Conservation (phyloP, 2,797 vertebrate genomes). For the Phalanger gymnotis region DNA sequence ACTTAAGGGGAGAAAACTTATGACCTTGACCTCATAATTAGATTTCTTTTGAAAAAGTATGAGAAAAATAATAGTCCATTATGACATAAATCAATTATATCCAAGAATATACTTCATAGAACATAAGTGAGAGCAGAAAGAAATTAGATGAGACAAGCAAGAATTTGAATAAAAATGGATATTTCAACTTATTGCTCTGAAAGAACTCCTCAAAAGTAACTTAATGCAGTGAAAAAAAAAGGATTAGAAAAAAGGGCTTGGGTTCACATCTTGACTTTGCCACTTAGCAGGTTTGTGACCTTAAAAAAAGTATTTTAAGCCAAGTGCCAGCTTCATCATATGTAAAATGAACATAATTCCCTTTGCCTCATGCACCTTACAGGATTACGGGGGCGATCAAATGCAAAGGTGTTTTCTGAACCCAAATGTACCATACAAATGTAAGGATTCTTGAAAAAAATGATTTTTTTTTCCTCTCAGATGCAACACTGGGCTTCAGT, state of each 20-base stretch:
- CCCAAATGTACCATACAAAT: neutral
- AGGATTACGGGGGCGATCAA: neutral
- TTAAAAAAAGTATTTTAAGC: neutral
- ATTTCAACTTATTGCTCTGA: neutral
- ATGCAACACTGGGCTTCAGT: neutral
- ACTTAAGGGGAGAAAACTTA: conserved; percentile 25
- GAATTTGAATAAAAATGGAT: neutral
- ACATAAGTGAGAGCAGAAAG: neutral
- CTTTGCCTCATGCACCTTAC: neutral
- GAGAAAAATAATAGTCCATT: neutral
- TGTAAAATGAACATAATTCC: neutral
- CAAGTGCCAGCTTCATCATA: neutral
- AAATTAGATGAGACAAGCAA: neutral
- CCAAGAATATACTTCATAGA: neutral
- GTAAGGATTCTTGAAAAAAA: neutral
- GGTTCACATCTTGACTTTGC: neutral
- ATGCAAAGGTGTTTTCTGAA: neutral
- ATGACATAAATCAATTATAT: neutral
- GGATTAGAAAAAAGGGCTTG: neutral
- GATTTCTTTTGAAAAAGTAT: conserved; percentile 6
- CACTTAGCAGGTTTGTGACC: neutral
- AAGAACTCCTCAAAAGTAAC: neutral
- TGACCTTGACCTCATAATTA: conserved; percentile 48
- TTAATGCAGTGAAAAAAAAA: neutral
- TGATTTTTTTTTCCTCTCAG: neutral